Evolutionary conservation across 2,113 vertebrate genomes (phyloP).

Genomic region (Agelaius tricolor): DNA sequence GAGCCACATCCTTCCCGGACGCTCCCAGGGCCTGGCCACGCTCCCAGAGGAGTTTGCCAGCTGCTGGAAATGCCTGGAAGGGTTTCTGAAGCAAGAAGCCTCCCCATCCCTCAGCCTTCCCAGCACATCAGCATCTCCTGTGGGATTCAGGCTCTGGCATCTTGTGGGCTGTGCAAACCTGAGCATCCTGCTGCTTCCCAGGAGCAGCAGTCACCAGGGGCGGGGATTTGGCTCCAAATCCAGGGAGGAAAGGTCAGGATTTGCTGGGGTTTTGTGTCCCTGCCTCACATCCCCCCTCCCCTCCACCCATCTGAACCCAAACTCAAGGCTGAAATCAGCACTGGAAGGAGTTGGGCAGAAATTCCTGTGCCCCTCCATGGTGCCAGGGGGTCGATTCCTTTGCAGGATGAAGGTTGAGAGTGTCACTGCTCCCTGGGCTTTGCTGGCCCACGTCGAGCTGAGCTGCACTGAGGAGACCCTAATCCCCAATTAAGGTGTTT

Average conservation of each 20-base stretch:
- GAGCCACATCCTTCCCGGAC: slow-evolving; percentile 5
- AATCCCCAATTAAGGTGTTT: neutral
- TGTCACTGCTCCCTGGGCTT: neutral
- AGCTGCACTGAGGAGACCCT: neutral
- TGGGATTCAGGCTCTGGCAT: rapidly evolving
- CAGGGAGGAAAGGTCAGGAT: rapidly evolving
- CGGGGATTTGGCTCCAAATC: rapidly evolving
- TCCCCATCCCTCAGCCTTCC: neutral
- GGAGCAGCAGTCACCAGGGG: rapidly evolving
- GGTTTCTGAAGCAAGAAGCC: neutral
- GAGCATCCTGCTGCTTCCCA: neutral
- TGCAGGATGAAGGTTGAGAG: rapidly evolving
- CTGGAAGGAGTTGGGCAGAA: rapidly evolving
- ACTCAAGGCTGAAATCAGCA: rapidly evolving
- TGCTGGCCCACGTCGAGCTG: neutral
- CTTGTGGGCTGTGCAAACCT: neutral
- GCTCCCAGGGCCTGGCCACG: neutral
- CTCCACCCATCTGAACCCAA: neutral
- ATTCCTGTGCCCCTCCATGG: rapidly evolving
- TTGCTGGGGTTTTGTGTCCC: neutral
- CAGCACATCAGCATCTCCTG: rapidly evolving
- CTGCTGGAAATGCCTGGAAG: slow-evolving; percentile 24
- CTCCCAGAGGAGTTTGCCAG: neutral
- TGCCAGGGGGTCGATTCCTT: neutral
- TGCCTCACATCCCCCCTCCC: neutral